Conservation (phyloP, 2,888 invertebrate genomes). For the Drosophila paramelanica region DNA sequence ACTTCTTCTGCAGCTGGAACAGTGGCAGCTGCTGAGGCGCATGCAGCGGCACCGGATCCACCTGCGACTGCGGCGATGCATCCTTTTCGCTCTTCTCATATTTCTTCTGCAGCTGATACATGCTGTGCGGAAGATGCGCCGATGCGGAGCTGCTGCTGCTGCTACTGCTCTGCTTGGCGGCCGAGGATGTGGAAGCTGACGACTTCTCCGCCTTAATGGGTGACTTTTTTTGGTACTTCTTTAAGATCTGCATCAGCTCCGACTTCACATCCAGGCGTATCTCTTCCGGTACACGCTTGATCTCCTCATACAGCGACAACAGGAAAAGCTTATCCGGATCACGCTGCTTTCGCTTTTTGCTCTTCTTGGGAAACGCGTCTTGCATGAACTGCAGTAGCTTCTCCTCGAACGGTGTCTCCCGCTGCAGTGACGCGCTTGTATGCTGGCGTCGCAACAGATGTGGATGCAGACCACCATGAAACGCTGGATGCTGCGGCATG, state of each 20-base stretch:
- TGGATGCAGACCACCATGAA: slow-evolving; percentile 81
- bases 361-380: slow-evolving; percentile 83
- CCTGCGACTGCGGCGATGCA: slow-evolving; percentile 81
- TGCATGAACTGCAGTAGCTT: slow-evolving; percentile 84
- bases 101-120: slow-evolving; percentile 83
- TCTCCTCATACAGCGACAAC: slow-evolving; percentile 83
- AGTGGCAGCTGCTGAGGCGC: slow-evolving; percentile 82
- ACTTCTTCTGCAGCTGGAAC: slow-evolving; percentile 83
- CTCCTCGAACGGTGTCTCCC: slow-evolving; percentile 83
- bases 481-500: slow-evolving; percentile 82
- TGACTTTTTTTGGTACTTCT: slow-evolving; percentile 83
- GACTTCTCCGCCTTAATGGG: slow-evolving; percentile 80
- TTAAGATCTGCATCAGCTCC: slow-evolving; percentile 83
- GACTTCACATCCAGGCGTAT: slow-evolving; percentile 83
- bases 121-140: slow-evolving; percentile 81
- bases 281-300: slow-evolving; percentile 83
- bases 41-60: slow-evolving; percentile 78
- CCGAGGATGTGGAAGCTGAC: slow-evolving; percentile 67
- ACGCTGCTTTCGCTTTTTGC: slow-evolving; percentile 83
- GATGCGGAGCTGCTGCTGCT: slow-evolving; percentile 61
- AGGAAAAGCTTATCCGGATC: slow-evolving; percentile 83
- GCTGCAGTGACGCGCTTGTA: slow-evolving; percentile 72
- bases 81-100: slow-evolving; percentile 83
- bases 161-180: slow-evolving; percentile 65
- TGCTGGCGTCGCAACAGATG: slow-evolving; percentile 80